Evolutionary conservation across 2,888 invertebrate genomes (phyloP).

Genomic region (Pandemis heparana): DNA sequence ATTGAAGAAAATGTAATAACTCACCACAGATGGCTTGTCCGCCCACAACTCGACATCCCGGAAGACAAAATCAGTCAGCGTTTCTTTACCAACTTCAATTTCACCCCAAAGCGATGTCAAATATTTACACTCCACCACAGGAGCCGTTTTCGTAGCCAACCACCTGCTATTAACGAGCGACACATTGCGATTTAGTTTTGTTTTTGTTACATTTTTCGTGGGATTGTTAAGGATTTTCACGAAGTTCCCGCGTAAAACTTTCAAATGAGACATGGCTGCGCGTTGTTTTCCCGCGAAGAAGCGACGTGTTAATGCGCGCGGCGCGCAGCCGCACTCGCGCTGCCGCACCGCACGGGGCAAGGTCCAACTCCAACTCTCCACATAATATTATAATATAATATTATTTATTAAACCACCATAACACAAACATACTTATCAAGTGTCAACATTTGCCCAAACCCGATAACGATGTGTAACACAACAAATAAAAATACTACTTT

Average conservation of each 20-base stretch:
- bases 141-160: conserved; percentile 68
- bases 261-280: conserved; percentile 76
- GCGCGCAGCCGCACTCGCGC: conserved; percentile 56
- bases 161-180: conserved; percentile 55
- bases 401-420: conserved; percentile 51
- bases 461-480: background rate
- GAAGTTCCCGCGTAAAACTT: conserved; percentile 78
- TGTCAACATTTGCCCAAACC: background rate
- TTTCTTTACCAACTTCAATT: conserved; percentile 83
- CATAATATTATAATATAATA: too few relatives aligned
- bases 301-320: conserved; percentile 64
- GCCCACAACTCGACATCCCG: conserved; percentile 83
- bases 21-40: conserved; percentile 88
- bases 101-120: conserved; percentile 80
- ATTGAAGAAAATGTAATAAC: conserved; percentile 56
- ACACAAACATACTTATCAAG: conserved; percentile 46
- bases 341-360: conserved; percentile 75
- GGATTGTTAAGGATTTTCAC: conserved; percentile 67
- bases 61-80: conserved; percentile 87
- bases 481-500: conserved; percentile 10
- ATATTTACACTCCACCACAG: conserved; percentile 65
- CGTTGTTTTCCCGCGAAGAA: conserved; percentile 66
- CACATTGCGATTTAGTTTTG: conserved; percentile 51
- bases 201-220: conserved; percentile 60
- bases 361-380: conserved; percentile 67